Evolutionary conservation across 2,888 invertebrate species (phyloP), one percentile per base, ranked within the genome.

Genomic region (Dorcus hopei): DNA sequence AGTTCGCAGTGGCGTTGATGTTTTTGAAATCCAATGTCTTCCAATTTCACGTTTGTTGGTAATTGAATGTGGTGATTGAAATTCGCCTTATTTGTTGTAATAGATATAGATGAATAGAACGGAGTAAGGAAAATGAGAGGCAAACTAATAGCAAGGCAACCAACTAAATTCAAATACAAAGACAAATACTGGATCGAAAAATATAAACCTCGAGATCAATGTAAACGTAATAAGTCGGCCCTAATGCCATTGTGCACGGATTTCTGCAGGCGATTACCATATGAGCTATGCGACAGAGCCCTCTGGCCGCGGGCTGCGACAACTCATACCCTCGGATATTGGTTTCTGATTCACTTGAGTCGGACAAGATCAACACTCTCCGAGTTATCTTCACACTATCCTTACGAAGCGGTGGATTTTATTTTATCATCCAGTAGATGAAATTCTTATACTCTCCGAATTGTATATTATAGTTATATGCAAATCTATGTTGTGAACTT

Each of bases 121-220:
- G 26, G 42, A 16, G 9, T 5, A 42, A 26, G 47, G n/a, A 47
- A 47, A 40, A 52, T 38, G 40, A 45, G 49, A 56, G 49, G 53
- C 55, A 55, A 59, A 43, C 54, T 63, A 64, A 65, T 64, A 64
- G 62, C 57, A 58, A 54, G 19, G 69, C 70, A 73, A 74, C 74
- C 74, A 68, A 74, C 75, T 76, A 74, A 77, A 77, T 77, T 77
- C 77, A 77, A 77, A 78, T 77, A 77, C 76, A 76, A 77, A 76
- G 75, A 76, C 76, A 78, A 78, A 78, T 75, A 78, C 67, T 68
- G 68, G 70, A 72, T 74, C 76, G 76, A 78, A 77, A 77, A 78
- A 78, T 78, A 77, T 77, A 76, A 77, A 77, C 76, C 76, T 78
- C 77, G 77, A 77, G 78, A 78, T 78, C 78, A 78, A 77, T 78